Evolutionary conservation across 2,113 vertebrate species (phyloP), one percentile per base, ranked within the genome.

Genomic region (Pyxicephalus adspersus): DNA sequence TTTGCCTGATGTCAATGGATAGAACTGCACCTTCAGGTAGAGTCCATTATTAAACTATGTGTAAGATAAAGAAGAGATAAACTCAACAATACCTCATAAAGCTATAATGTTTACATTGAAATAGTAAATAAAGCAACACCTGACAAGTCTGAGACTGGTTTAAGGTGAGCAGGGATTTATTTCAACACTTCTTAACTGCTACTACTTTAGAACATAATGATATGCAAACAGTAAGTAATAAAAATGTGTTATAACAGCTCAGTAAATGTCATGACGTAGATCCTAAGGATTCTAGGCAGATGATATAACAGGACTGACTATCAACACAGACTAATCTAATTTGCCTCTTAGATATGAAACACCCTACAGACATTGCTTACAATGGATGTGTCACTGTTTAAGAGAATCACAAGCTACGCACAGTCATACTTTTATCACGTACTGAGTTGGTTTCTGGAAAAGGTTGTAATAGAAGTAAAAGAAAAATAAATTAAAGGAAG

Each of bases 291-390:
- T 34, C 70, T 34, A 20, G 28, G 52, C 54, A 72, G 26, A 58
- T 22, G n/a, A 20, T 25, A 19, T 20, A 15, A 54, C 3, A 31
- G 52, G 51, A 17, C 20, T 55, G 68, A 22, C 52, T 6, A 50
- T 22, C 70, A 17, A 20, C 70, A 54, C 11, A 29, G 57, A 28
- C 15, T 73, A 29, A 73, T 57, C 70, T 28, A 13, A 51, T 52
- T 13, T 55, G 51, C 51, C 26, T 57, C 50, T 29, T 28, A 72
- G 70, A 50, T 54, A 71, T 57, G 52, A 72, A 57, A 57, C 45
- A 31, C 20, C 52, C 70, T 57, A 22, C 19, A 72, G 52, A 20
- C 26, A 16, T 72, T 55, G 34, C 34, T 7, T 38, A 38, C 34
- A 38, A 38, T 38, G 34, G 34, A 38, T 38, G 34, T 38, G 34